Conservation (phyloP, 2,113 vertebrate genomes). For the Acrocephalus kingi region DNA sequence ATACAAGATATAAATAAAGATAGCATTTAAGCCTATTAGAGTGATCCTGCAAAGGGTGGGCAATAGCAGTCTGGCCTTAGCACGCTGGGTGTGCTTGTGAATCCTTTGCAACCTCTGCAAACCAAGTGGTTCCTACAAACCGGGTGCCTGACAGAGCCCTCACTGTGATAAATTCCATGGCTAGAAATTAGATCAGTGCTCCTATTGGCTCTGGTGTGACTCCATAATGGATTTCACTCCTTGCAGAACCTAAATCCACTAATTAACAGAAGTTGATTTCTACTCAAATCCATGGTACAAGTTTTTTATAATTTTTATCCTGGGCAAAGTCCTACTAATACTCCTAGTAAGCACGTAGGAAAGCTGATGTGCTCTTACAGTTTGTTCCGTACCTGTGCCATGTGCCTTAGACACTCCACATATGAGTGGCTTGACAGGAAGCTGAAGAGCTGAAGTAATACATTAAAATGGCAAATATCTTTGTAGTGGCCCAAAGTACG, state of each 20-base stretch:
- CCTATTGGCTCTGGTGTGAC: constrained; percentile 53
- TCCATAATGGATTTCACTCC: constrained; percentile 33
- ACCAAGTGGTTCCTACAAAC: not conserved
- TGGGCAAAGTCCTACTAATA: not conserved
- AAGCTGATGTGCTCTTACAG: not conserved
- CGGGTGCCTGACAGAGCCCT: not conserved
- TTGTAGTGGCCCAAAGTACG: rapidly evolving
- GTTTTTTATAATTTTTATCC: not conserved
- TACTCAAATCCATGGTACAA: not conserved
- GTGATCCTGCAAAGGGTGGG: not conserved
- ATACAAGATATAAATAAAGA: not conserved
- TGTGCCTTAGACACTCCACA: not conserved
- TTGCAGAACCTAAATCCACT: constrained; percentile 42
- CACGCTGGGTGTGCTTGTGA: rapidly evolving
- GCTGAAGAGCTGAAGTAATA: not conserved
- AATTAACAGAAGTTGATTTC: constrained; percentile 14
- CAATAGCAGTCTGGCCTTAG: not conserved
- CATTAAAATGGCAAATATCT: not conserved
- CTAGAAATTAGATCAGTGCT: constrained; percentile 63
- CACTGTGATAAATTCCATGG: constrained; percentile 55
- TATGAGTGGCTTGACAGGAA: not conserved
- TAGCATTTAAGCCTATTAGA: not conserved
- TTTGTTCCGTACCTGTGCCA: not conserved
- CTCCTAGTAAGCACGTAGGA: not conserved
- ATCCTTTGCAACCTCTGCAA: not conserved